Conservation (phyloP, 2,113 vertebrate genomes). For the Chaenocephalus aceratus region DNA sequence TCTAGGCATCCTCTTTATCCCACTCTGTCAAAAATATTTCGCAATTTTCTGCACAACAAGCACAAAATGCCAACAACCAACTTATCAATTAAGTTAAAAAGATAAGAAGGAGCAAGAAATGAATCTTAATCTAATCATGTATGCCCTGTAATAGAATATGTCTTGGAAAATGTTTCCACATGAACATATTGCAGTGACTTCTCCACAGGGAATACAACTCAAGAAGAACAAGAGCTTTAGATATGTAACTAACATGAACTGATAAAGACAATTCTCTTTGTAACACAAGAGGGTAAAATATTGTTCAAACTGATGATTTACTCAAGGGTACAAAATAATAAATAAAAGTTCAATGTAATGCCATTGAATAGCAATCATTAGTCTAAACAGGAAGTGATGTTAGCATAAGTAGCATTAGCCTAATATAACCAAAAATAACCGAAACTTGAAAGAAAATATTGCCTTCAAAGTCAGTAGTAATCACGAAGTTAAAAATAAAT, state of each 20-base stretch:
- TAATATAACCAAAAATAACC: not conserved
- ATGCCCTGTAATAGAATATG: slow-evolving; percentile 9
- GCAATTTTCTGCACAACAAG: slow-evolving; percentile 59
- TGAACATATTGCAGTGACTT: slow-evolving; percentile 6
- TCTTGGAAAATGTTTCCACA: slow-evolving; percentile 16
- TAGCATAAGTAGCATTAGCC: not conserved
- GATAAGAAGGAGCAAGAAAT: slow-evolving; percentile 31
- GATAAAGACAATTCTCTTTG: not conserved
- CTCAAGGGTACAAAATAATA: too few relatives aligned
- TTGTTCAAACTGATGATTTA: not conserved
- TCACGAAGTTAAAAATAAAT: too few relatives aligned
- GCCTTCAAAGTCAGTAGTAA: too few relatives aligned
- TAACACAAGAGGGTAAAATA: slow-evolving; percentile 1
- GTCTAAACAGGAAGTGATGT: not conserved
- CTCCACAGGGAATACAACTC: slow-evolving; percentile 11
- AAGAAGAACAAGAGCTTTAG: slow-evolving; percentile 7
- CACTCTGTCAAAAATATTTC: slow-evolving; percentile 59
- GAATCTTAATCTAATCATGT: slow-evolving; percentile 42
- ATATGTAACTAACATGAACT: not conserved
- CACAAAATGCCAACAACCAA: slow-evolving; percentile 51
- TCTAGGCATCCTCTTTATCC: slow-evolving; percentile 57
- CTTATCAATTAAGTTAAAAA: slow-evolving; percentile 52
- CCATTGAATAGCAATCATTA: not conserved
- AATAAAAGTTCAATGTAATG: not conserved
- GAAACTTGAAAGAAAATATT: too few relatives aligned